These are phyloP conservation scores for Platycercus adscitus DNA, from an alignment of 2,113 vertebrate species.

Conservation along the genomic window DNA sequence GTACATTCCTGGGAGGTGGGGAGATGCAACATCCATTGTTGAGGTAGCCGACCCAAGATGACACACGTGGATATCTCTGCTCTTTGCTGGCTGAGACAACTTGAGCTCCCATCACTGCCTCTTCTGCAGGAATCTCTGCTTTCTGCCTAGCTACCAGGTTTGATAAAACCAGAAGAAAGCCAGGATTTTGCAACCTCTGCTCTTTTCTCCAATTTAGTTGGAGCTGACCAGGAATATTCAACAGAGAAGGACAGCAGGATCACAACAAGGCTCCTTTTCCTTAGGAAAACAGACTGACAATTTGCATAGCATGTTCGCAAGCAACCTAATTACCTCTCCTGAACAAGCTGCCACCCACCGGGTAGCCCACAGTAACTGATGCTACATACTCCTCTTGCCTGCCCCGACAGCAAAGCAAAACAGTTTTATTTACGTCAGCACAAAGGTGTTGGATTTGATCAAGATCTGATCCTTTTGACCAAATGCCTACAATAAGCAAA, in stretches of 20 bases:
- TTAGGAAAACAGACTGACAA: not conserved
- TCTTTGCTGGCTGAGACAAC: not conserved
- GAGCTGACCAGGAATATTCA: not conserved
- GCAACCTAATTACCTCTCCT: not conserved
- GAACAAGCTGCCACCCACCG: not conserved
- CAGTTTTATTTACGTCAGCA: not conserved
- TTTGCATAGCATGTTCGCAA: not conserved
- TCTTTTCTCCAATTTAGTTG: not conserved
- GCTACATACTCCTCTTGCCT: not conserved
- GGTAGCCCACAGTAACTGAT: not conserved
- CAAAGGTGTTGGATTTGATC: not conserved
- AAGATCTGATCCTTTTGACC: not conserved
- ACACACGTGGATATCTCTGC: not conserved
- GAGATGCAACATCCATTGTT: rapidly evolving
- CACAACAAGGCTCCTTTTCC: not conserved
- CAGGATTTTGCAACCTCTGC: not conserved
- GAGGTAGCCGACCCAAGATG: rapidly evolving
- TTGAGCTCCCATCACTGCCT: not conserved
- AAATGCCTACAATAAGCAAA: not conserved
- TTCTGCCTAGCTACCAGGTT: not conserved
- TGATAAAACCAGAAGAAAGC: not conserved
- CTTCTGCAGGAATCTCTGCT: not conserved
- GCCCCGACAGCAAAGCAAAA: not conserved
- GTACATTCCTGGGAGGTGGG: too few species aligned
- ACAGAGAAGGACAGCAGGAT: not conserved